Conservation (phyloP, 2,797 vertebrate species). For the Knipowitschia caucasica region DNA sequence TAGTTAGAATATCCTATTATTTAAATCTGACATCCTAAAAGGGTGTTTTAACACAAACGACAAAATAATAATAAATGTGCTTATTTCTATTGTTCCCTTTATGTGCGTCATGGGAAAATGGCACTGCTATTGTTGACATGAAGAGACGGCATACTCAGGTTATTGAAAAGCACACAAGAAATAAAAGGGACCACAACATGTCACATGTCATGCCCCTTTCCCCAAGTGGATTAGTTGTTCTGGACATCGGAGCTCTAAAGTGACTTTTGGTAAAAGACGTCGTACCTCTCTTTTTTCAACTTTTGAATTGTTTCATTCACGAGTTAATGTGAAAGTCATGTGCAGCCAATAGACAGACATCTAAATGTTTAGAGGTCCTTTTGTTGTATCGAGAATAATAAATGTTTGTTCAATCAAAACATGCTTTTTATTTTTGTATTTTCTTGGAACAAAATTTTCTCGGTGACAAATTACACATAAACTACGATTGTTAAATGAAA, state of each 20-base stretch:
- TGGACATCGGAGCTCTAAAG: slow-evolving; percentile 67
- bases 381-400: slow-evolving; percentile 93
- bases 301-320: slow-evolving; percentile 78
- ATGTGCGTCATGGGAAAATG: slow-evolving; percentile 67
- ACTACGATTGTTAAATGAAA: slow-evolving; percentile 14
- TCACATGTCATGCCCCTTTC: slow-evolving; percentile 38
- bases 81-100: slow-evolving; percentile 67
- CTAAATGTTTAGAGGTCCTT: slow-evolving; percentile 80
- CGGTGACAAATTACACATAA: background rate
- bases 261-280: slow-evolving; percentile 76
- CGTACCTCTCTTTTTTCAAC: slow-evolving; percentile 62
- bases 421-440: slow-evolving; percentile 43
- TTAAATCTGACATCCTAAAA: slow-evolving; percentile 55
- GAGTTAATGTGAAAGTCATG: slow-evolving; percentile 83
- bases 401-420: slow-evolving; percentile 85
- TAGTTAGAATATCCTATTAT: slow-evolving; percentile 43
- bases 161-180: slow-evolving; percentile 77
- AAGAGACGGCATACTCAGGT: slow-evolving; percentile 83
- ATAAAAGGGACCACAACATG: slow-evolving; percentile 42
- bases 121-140: slow-evolving; percentile 78
- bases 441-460: slow-evolving; percentile 17
- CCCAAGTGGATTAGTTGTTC: slow-evolving; percentile 79
- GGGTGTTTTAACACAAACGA: slow-evolving; percentile 41
- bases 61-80: slow-evolving; percentile 68
- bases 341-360: slow-evolving; percentile 79